Percentiles rank a stretch among this genome's conserved stretches.
phyloP scores from a whole-genome alignment of 2,888 invertebrate species.

The Sylvicola fuscatus region DNA sequence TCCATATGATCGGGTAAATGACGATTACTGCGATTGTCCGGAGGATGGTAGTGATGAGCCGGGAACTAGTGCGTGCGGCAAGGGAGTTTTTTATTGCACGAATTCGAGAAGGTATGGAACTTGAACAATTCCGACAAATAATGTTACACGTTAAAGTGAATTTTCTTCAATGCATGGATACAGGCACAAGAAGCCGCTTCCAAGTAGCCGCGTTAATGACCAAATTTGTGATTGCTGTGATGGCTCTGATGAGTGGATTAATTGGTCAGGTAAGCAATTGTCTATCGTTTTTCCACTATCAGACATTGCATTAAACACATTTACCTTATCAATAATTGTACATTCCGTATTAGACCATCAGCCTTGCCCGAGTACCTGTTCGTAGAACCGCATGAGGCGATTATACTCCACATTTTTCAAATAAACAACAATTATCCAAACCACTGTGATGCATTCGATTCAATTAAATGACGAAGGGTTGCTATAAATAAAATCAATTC shows the following conservation, averaged over 20 bases:
- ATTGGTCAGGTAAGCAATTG: conserved; percentile 7
- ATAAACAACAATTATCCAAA: too few relatives aligned
- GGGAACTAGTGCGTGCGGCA: conserved; percentile 75
- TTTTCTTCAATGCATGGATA: too few relatives aligned
- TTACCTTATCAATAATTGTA: too few relatives aligned
- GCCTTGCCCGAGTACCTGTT: too few relatives aligned
- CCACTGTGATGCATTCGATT: too few relatives aligned
- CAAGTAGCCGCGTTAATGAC: conserved; percentile 76
- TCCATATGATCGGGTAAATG: conserved; percentile 42
- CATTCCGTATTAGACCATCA: too few relatives aligned
- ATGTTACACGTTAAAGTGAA: background rate
- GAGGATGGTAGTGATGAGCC: conserved; percentile 56
- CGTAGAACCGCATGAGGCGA: too few relatives aligned
- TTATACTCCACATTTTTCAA: too few relatives aligned
- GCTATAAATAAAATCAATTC: too few relatives aligned
- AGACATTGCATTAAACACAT: too few relatives aligned
- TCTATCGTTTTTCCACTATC: too few relatives aligned
- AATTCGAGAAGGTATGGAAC: background rate
- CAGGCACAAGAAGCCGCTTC: conserved; percentile 28
- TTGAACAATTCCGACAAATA: background rate
- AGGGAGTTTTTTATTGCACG: conserved; percentile 68
- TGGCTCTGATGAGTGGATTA: conserved; percentile 67
- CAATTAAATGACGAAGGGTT: too few relatives aligned
- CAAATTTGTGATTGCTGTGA: conserved; percentile 89
- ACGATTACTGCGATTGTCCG: conserved; percentile 70